phyloP scores from a whole-genome alignment of 2,113 vertebrate species.

The Microcebus ravelobensis region DNA sequence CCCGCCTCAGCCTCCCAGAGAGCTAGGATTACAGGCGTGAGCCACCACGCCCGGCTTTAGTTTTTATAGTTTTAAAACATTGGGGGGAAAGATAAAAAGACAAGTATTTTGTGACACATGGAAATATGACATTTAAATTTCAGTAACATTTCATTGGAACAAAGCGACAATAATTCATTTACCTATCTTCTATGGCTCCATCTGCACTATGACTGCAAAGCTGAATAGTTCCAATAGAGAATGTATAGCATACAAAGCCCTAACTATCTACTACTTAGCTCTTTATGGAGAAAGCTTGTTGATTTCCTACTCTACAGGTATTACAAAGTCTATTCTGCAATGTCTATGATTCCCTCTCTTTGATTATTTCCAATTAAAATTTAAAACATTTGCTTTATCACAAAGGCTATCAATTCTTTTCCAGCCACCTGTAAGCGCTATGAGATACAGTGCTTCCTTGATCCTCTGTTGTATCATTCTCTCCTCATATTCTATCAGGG shows the following conservation, averaged over 20 bases:
- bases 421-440: neutral
- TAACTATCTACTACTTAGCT: neutral
- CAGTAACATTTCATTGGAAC: conserved; percentile 9
- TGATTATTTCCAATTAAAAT: conserved; percentile 8
- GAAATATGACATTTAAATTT: conserved; percentile 11
- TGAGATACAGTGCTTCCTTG: neutral
- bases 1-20: too few relatives aligned
- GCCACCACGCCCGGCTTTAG: too few relatives aligned
- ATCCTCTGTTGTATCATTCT: neutral
- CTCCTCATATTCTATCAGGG: neutral
- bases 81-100: neutral
- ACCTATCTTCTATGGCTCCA: neutral
- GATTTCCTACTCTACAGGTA: neutral
- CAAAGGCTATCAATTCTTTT: neutral
- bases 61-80: conserved; percentile 31
- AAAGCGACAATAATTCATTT: neutral
- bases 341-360: neutral
- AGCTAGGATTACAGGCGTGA: too few relatives aligned
- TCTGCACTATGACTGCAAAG: neutral
- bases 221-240: neutral
- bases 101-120: neutral
- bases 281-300: neutral
- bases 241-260: neutral
- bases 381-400: neutral
- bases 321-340: neutral